Evolutionary conservation across 2,888 invertebrate genomes (phyloP).

Genomic region (Arge pagana): DNA sequence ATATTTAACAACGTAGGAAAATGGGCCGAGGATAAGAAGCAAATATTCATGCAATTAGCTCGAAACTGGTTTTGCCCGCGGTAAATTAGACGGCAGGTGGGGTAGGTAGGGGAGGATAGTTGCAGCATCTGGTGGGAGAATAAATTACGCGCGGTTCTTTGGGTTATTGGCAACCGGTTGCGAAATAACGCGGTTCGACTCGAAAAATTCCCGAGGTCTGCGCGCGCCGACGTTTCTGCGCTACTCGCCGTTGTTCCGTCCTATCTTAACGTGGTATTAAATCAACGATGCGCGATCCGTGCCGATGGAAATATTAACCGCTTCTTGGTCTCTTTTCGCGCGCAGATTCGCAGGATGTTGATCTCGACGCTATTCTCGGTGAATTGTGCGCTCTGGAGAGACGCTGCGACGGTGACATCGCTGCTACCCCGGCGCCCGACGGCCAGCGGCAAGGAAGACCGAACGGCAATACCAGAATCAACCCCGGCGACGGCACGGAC

Average conservation of each 20-base stretch:
- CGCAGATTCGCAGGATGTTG: slow-evolving; percentile 94
- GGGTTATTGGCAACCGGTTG: too few species aligned
- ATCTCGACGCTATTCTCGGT: slow-evolving; percentile 94
- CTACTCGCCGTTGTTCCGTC: too few species aligned
- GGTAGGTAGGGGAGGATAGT: too few species aligned
- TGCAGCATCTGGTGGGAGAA: slow-evolving; percentile 18
- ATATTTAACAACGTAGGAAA: too few species aligned
- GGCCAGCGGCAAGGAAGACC: slow-evolving; percentile 50
- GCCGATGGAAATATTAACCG: too few species aligned
- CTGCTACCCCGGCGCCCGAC: slow-evolving; percentile 50
- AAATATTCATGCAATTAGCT: slow-evolving; percentile 42
- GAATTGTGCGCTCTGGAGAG: slow-evolving; percentile 92
- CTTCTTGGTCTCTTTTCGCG: slow-evolving; percentile 33
- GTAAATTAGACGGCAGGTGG: slow-evolving; percentile 25
- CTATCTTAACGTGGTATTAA: too few species aligned
- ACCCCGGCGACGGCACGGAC: slow-evolving; percentile 45
- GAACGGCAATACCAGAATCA: slow-evolving; percentile 49
- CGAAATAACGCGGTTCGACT: too few species aligned
- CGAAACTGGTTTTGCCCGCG: slow-evolving; percentile 43
- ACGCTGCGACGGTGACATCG: slow-evolving; percentile 61
- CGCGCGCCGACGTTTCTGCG: too few species aligned
- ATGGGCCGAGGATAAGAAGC: slow-evolving; percentile 18
- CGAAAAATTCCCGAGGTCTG: too few species aligned
- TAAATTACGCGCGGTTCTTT: too few species aligned
- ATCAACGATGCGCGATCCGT: too few species aligned